Conservation (phyloP, 2,888 invertebrate genomes). For the Cordylochernes scorpioides region DNA sequence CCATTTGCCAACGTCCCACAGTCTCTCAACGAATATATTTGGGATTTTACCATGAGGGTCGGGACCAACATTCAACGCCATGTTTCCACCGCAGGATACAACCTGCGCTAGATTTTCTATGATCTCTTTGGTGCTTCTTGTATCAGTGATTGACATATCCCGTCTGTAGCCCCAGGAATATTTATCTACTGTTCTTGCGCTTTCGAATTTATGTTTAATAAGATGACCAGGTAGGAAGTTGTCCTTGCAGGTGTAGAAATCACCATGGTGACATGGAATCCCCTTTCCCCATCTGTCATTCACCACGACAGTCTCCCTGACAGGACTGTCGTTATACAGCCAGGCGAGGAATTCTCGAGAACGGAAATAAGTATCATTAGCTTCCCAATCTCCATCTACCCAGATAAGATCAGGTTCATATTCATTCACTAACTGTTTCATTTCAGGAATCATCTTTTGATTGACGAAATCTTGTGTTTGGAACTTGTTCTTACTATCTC, state of each 20-base stretch:
- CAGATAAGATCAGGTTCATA: conserved; percentile 45
- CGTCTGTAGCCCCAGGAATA: not conserved
- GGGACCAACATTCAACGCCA: too few relatives aligned
- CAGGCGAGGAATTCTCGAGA: conserved; percentile 59
- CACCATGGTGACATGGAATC: conserved; percentile 57
- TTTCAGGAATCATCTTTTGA: conserved; percentile 13
- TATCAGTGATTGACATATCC: not conserved
- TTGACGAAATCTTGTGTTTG: conserved; percentile 24
- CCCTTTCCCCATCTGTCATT: conserved; percentile 81
- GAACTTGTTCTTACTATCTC: conserved; percentile 27
- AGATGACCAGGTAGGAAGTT: conserved; percentile 54
- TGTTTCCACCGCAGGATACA: too few relatives aligned
- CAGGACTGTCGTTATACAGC: conserved; percentile 60
- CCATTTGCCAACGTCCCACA: too few relatives aligned
- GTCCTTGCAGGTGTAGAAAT: conserved; percentile 57
- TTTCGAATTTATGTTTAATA: not conserved
- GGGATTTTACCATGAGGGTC: too few relatives aligned
- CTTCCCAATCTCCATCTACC: conserved; percentile 89
- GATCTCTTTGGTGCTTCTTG: too few relatives aligned
- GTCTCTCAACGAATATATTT: too few relatives aligned
- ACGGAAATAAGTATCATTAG: conserved; percentile 50
- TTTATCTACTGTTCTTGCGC: not conserved
- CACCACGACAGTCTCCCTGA: conserved; percentile 57
- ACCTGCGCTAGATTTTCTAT: too few relatives aligned
- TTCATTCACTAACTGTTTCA: conserved; percentile 13